Base-by-base conservation (phyloP, 2,888 invertebrate genomes). In the Thera britannica region DNA sequence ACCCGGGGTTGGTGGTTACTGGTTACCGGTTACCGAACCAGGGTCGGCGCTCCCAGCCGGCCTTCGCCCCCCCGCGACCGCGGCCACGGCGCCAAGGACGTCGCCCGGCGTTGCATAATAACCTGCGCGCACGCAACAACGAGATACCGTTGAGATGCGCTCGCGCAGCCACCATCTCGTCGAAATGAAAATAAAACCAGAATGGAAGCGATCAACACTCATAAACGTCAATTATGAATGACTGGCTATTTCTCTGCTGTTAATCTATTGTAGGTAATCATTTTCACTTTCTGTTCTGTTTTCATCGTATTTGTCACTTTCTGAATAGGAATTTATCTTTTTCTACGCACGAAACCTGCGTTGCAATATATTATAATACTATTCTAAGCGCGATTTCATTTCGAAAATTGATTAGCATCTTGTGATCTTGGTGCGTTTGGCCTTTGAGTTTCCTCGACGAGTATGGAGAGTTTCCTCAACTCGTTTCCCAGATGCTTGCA, bases 51-150 rank as follows among this genome's bases (percentile, higher is more conserved):
- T 87, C 90, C 83, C 81, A 73, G 72, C 79, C 91, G 92, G 90
- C 92, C 92, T 90, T 91, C 91, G 86, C 81, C 84, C 84, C 79
- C 80, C 81, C 81, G 69, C 71, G 63, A 65, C 72, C 80, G 79
- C 78, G 74, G 78, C 75, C 73, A 77, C 79, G 76, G 80, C 78
- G 83, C 74, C 88, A 93, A 92, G 92, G 92, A 91, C 92, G 92
- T 84, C 89, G 86, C 86, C 83, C 84, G 84, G 74, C 77, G 83
- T 92, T 92, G 90, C 92, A 90, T 92, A 92, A 92, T 89, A 86
- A 79, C 75, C 79, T 79, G 74, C 74, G 70, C 83, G 85, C 90
- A 89, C 87, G 90, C 90, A 88, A 87, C 79, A 72, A 78, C 75
- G 73, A 78, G 85, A 84, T 90, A 89, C 90, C 90, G 90, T 90